Conservation (phyloP, 2,888 invertebrate genomes). For the Noctua janthe region DNA sequence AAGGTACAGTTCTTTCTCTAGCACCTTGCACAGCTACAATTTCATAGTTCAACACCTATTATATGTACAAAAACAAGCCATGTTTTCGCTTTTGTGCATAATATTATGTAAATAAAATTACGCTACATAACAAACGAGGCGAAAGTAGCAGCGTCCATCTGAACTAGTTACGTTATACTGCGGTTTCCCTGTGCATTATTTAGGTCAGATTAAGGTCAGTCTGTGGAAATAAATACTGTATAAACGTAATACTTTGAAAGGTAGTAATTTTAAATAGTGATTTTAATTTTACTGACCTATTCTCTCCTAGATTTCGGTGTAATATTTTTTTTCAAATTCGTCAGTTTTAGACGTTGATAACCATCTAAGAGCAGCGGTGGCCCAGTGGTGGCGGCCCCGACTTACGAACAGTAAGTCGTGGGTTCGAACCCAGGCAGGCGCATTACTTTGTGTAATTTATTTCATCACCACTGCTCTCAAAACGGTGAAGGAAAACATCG, state of each 20-base stretch:
- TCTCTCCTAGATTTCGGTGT: neutral
- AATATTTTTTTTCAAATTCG: neutral
- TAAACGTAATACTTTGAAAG: neutral
- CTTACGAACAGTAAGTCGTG: no score
- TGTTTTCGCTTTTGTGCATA: neutral
- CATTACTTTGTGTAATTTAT: no score
- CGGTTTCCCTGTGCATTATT: conserved; percentile 28
- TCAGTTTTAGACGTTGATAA: neutral
- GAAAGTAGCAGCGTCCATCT: conserved; percentile 32
- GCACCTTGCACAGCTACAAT: neutral
- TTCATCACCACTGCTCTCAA: no score
- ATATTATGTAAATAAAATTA: conserved; percentile 38
- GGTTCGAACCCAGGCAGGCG: no score
- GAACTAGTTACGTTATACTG: conserved; percentile 23
- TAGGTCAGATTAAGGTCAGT: conserved; percentile 37
- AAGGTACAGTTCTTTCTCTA: neutral
- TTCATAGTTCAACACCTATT: no score
- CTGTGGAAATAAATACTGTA: conserved; percentile 7
- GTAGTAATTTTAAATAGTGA: neutral
- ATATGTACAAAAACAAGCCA: neutral
- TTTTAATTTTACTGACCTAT: neutral
- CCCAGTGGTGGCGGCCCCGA: no score
- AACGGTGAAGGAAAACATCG: no score
- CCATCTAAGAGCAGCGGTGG: no score
- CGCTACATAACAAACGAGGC: conserved; percentile 22